These are phyloP conservation scores for Hipparchia sbordonii DNA, from an alignment of 2,888 invertebrate species.

Conservation along the genomic window DNA sequence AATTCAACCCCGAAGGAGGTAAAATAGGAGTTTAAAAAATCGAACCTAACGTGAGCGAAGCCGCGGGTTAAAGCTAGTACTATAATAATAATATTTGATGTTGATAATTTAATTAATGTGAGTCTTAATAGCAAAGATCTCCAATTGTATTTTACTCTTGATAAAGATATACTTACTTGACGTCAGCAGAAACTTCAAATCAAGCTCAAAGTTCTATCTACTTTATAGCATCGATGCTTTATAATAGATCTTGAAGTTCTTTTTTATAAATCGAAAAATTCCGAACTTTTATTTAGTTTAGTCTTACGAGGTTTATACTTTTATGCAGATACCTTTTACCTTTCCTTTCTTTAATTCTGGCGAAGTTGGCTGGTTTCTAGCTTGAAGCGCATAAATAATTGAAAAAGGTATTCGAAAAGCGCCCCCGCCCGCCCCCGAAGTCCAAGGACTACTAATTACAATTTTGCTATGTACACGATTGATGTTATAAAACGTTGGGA, in stretches of 20 bases:
- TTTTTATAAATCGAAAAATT: background rate
- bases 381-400: slow-evolving; percentile 3
- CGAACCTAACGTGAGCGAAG: too few species aligned
- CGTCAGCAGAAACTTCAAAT: background rate
- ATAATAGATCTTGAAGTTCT: background rate
- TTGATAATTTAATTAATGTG: too few species aligned
- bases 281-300: background rate
- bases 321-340: background rate
- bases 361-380: background rate
- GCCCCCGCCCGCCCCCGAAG: too few species aligned
- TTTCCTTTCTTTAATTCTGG: background rate
- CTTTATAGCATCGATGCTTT: background rate
- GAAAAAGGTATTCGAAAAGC: slow-evolving; percentile 1
- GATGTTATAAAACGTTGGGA: background rate
- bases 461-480: background rate
- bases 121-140: too few species aligned
- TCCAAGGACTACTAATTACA: slow-evolving; percentile 4
- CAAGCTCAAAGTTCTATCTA: background rate
- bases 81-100: too few species aligned
- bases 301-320: background rate
- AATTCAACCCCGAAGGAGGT: too few species aligned
- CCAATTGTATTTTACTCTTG: too few species aligned
- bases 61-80: too few species aligned
- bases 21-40: too few species aligned
- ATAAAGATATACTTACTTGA: too few species aligned